Evolutionary conservation across 2,113 vertebrate genomes (phyloP), one percentile per base, ranked within the genome.

Genomic region (Xiphorhynchus elegans): DNA sequence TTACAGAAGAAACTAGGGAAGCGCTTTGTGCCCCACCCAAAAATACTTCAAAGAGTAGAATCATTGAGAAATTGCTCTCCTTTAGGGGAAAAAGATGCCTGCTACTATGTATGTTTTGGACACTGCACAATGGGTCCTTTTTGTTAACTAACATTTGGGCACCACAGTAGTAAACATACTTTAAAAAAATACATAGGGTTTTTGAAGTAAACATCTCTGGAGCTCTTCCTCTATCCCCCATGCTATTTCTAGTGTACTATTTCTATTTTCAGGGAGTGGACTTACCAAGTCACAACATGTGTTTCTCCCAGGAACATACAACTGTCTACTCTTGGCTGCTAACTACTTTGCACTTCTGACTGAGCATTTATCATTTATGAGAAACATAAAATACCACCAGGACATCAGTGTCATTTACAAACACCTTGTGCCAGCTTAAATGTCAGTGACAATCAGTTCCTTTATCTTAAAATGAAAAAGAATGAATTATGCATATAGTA

Each of bases 351-450:
- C 40, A 68, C 44, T 46, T 46, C 33, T 77, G 55, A 88, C 9
- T 35, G 35, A 37, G 53, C 14, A n/a, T 91, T 80, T 78, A 77
- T 40, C 15, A 59, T 80, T 84, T 37, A 73, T 37, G 28, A 68
- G 58, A 89, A 81, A 76, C 0, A 0, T 17, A 52, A 53, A 47
- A 78, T 40, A 42, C n/a, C 49, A 84, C 4, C 59, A 87, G 31
- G 7, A 44, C 53, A 79, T 24, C 69, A 40, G 17, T 8, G 42
- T 42, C 29, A 84, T 17, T 64, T 72, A 59, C 35, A 86, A 68
- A 87, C 0, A 1, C 17, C n/a, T 6, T 62, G 59, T 3, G 1
- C n/a, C 29, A 69, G 63, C 0, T 0, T 23, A 87, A 72, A 72
- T 15, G 12, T 44, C 40, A 82, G 21, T 58, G 62, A 78, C n/a